These are phyloP conservation scores for Sarotherodon lohbergeri DNA, from an alignment of 2,113 vertebrate species.

Conservation along the genomic window DNA sequence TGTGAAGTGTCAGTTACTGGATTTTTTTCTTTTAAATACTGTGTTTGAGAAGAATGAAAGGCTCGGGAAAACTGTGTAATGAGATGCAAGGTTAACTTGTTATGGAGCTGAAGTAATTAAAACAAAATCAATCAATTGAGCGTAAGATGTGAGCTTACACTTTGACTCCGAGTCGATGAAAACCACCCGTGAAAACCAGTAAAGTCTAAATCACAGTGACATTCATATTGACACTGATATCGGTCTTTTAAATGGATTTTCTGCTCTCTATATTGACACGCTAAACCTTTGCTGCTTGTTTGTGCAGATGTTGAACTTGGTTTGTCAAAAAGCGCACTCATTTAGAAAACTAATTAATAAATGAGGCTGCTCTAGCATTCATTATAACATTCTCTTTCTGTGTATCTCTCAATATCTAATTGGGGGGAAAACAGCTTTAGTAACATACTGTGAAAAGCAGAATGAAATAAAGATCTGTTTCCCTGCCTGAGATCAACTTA, in stretches of 20 bases:
- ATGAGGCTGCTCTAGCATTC: neutral
- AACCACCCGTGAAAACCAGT: neutral
- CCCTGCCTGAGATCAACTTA: conserved; percentile 23
- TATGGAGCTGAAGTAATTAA: neutral
- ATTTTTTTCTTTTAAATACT: neutral
- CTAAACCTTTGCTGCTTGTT: neutral
- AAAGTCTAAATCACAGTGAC: neutral
- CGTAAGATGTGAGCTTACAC: neutral
- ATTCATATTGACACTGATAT: neutral
- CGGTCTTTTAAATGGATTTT: neutral
- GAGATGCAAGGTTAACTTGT: neutral
- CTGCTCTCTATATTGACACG: neutral
- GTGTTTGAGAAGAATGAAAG: neutral
- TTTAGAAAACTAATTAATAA: neutral
- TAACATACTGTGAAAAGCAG: neutral
- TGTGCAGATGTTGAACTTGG: neutral
- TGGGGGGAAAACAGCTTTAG: neutral
- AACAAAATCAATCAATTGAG: neutral
- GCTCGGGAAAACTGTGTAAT: neutral
- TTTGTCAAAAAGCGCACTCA: neutral
- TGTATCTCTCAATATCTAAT: neutral
- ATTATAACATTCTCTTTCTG: neutral
- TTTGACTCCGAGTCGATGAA: neutral
- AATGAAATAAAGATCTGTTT: neutral
- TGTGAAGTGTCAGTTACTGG: neutral